phyloP scores from a whole-genome alignment of 2,113 vertebrate species.

The Misgurnus anguillicaudatus region DNA sequence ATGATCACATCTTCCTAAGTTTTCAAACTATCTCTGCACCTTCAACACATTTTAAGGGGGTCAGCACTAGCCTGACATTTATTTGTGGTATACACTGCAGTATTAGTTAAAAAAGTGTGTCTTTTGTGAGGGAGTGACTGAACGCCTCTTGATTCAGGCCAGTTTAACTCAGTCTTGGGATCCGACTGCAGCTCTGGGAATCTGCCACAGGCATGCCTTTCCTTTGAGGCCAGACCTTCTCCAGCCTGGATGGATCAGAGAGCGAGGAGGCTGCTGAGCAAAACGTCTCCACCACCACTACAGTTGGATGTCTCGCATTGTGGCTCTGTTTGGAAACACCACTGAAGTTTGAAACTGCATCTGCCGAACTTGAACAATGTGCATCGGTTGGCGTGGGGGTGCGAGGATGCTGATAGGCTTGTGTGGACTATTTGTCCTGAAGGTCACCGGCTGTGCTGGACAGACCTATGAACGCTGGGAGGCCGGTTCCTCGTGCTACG shows the following conservation, averaged over 20 bases:
- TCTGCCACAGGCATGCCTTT: slow-evolving; percentile 24
- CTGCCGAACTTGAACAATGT: slow-evolving; percentile 57
- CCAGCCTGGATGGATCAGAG: slow-evolving; percentile 20
- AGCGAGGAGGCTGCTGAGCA: neutral
- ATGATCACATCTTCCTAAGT: neutral
- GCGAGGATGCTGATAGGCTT: slow-evolving; percentile 34
- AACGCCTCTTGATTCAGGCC: neutral
- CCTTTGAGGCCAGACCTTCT: slow-evolving; percentile 20
- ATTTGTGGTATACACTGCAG: slow-evolving; percentile 6
- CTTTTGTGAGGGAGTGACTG: neutral
- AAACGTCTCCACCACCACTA: neutral
- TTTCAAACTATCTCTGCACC: neutral
- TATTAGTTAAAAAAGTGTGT: neutral
- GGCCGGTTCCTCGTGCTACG: slow-evolving; percentile 88
- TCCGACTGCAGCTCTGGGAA: slow-evolving; percentile 29
- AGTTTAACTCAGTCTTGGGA: slow-evolving; percentile 16
- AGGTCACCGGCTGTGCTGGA: slow-evolving; percentile 56
- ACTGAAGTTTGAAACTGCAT: neutral
- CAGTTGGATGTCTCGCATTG: slow-evolving; percentile 20
- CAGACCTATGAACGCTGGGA: slow-evolving; percentile 71
- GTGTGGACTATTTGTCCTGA: slow-evolving; percentile 59
- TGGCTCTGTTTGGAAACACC: neutral
- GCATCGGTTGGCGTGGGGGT: slow-evolving; percentile 59
- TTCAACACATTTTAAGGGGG: neutral
- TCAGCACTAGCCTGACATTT: neutral